A percentile compares a stretch with the other conserved stretches of the same genome.
phyloP scores from a whole-genome alignment of 1,140 invertebrate genomes.

The Dinoponera quadriceps region DNA sequence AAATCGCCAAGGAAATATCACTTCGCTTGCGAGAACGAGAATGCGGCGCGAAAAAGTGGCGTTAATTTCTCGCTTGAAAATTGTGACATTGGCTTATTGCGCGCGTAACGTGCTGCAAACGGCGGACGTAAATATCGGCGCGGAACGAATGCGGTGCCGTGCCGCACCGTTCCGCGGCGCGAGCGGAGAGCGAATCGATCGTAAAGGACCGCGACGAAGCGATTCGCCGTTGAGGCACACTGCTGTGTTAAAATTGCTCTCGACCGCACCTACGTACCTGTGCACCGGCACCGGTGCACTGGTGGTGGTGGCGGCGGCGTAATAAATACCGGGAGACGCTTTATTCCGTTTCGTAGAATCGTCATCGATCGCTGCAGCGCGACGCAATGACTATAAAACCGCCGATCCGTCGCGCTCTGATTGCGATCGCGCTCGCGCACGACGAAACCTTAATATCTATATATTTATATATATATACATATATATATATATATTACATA shows the following conservation, averaged over 20 bases:
- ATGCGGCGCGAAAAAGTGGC: neutral
- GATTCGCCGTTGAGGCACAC: slow-evolving; percentile 61
- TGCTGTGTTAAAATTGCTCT: slow-evolving; percentile 65
- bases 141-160: slow-evolving; percentile 15
- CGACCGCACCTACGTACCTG: slow-evolving; percentile 46
- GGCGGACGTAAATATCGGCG: slow-evolving; percentile 67
- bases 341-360: slow-evolving; percentile 58
- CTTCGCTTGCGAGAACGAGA: neutral
- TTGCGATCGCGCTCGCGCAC: slow-evolving; percentile 28
- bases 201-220: slow-evolving; percentile 69
- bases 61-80: slow-evolving; percentile 50
- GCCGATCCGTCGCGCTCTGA: slow-evolving; percentile 51
- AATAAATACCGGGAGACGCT: slow-evolving; percentile 54
- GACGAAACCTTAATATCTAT: neutral
- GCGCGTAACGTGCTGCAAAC: slow-evolving; percentile 47
- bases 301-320: neutral
- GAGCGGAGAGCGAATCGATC: slow-evolving; percentile 68
- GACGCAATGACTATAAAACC: slow-evolving; percentile 51
- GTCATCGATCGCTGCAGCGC: slow-evolving; percentile 54
- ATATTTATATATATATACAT: neutral
- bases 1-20: slow-evolving; percentile 23
- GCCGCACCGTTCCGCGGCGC: neutral
- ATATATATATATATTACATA: neutral
- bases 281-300: no score
- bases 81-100: slow-evolving; percentile 59